Base-by-base conservation (phyloP, 2,797 vertebrate genomes). In the Schizopygopsis pylzovi region DNA sequence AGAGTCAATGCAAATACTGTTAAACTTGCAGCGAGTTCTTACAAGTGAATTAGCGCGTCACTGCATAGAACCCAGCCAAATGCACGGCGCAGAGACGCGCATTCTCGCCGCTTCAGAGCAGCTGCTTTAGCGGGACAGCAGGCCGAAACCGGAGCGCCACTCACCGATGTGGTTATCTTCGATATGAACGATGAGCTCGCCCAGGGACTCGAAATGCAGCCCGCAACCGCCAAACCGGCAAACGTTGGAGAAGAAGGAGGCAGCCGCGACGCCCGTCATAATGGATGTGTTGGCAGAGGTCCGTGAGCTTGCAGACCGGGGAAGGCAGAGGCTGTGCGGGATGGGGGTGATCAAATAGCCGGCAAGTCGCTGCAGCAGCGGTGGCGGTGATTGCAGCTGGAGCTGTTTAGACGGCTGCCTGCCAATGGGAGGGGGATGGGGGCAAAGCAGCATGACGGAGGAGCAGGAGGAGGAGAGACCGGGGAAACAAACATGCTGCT, bases 131-230 rank as follows among this genome's bases (percentile, higher is more conserved):
- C 89, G 83, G 56, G 75, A 85, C 47, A 83, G 80, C 79, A 86
- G 86, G 89, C 81, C 90, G 90, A 84, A 81, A 59, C 25, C 76
- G 65, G 39, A 85, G 83, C 83, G 83, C 84, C 84, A 89, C 94
- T 96, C 92, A 99, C 98, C 97, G 95, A 99, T 99, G 94, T 98
- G 98, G 95, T 94, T 97, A 89, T 98, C 98, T 92, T 99, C 98
- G 94, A 99, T 99, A 95, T 99, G 97, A 90, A 96, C 97, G 93
- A 99, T 99, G 90, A 99, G 97, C 94, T 98, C 98, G 87, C 95
- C 94, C 95, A 99, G 94, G 86, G 96, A 97, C 88, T 97, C 96
- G 94, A 98, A 99, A 95, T 97, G 97, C 49, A 97, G 96, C 91
- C 98, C 97, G 94, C 98, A 99, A 94, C 96, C 96, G 87, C 97